phyloP scores from a whole-genome alignment of 30 jellyfish, hydroid and myxozoan species.

The Sanderia malayensis region DNA sequence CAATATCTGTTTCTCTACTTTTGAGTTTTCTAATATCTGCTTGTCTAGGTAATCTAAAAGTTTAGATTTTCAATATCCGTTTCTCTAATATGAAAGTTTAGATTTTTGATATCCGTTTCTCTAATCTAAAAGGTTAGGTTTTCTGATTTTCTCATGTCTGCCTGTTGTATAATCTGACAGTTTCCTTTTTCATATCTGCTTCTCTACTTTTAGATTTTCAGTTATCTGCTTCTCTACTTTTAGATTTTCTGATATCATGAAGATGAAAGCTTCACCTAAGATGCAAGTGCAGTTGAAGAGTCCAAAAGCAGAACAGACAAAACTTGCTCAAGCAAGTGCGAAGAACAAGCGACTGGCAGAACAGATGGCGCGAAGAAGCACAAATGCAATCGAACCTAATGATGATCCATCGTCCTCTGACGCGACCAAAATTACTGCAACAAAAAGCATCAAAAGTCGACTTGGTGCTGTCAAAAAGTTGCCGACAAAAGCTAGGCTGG shows the following conservation, averaged over 20 bases:
- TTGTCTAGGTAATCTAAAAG: no score
- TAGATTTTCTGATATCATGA: constrained; percentile 80
- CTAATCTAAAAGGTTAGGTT: no score
- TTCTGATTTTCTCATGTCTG: no score
- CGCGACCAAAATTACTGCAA: background rate
- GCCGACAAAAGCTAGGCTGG: constrained; percentile 46
- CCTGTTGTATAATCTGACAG: no score
- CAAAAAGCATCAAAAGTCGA: constrained; percentile 37
- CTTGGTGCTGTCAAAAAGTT: constrained; percentile 23
- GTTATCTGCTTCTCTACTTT: background rate
- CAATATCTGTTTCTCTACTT: no score
- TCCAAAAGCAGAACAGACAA: constrained; percentile 39
- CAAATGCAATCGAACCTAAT: constrained; percentile 25
- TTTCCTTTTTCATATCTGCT: no score
- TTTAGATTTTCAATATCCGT: no score
- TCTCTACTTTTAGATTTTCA: no score
- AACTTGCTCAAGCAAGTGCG: constrained; percentile 71
- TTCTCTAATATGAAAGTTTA: no score
- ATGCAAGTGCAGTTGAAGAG: constrained; percentile 14
- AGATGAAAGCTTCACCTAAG: constrained; percentile 64
- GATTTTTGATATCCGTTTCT: no score
- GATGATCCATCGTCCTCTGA: background rate
- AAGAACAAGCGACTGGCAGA: constrained; percentile 88
- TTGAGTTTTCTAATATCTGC: no score
- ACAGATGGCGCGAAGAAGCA: constrained; percentile 81